A percentile compares a stretch with the other conserved stretches of the same genome.
These are phyloP conservation scores for Tricholaema leucomelas DNA, from an alignment of 2,113 vertebrate genomes.

Conservation along the genomic window DNA sequence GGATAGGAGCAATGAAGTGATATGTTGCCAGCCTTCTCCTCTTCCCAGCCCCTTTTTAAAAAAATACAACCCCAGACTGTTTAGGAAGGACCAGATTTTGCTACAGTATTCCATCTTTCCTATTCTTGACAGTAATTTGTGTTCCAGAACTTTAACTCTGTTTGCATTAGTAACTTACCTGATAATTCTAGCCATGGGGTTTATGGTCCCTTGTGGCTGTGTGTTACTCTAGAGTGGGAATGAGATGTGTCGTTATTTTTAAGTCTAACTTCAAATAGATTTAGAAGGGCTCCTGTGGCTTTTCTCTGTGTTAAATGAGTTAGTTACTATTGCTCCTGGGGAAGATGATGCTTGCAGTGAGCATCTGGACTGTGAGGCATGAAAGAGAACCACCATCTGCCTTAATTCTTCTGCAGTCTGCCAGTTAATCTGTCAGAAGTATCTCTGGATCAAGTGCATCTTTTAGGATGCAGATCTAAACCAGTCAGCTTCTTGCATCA, in stretches of 20 bases:
- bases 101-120: not conserved
- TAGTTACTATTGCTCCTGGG: slow-evolving; percentile 8
- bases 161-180: not conserved
- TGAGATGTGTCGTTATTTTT: not conserved
- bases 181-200: not conserved
- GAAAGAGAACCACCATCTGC: slow-evolving; percentile 27
- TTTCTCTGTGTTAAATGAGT: not conserved
- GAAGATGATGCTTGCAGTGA: slow-evolving; percentile 9
- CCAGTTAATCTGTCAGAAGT: not conserved
- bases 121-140: not conserved
- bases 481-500: not conserved
- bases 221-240: not conserved
- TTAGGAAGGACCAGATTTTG: not conserved
- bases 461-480: not conserved
- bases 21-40: not conserved
- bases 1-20: not conserved
- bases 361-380: slow-evolving; percentile 3
- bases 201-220: not conserved
- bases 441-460: not conserved
- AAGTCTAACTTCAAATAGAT: not conserved
- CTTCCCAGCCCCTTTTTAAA: too few relatives aligned
- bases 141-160: not conserved
- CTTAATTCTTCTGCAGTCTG: not conserved
- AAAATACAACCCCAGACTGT: not conserved
- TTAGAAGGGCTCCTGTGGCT: not conserved